Evolutionary conservation across 2,888 invertebrate species (phyloP).

Genomic region (Hoplodrina ambigua): DNA sequence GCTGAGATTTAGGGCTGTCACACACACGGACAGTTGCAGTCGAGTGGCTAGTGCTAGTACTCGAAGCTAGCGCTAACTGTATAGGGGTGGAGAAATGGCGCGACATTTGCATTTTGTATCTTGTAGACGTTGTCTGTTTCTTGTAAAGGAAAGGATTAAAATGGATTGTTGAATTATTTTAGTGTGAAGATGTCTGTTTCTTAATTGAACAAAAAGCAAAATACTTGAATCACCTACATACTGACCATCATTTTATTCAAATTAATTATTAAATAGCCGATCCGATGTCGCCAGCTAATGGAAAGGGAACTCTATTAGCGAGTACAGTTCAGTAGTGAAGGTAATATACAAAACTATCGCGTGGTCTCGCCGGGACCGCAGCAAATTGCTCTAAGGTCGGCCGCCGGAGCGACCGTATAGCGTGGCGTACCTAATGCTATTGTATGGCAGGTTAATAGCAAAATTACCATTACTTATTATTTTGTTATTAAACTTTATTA

Average conservation of each 20-base stretch:
- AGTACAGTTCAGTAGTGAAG: constrained; percentile 6
- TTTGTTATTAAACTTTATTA: background rate
- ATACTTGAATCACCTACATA: no score
- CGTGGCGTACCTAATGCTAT: background rate
- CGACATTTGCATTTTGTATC: constrained; percentile 59
- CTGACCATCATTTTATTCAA: no score
- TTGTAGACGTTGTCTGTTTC: constrained; percentile 32
- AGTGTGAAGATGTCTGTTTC: background rate
- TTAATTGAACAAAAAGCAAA: background rate
- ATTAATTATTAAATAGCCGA: no score
- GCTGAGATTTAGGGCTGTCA: constrained; percentile 56
- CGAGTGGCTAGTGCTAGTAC: constrained; percentile 54
- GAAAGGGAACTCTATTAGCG: constrained; percentile 22
- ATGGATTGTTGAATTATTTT: background rate
- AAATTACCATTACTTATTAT: background rate
- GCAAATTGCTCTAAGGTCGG: constrained; percentile 39
- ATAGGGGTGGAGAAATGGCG: constrained; percentile 38
- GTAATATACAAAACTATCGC: constrained; percentile 44
- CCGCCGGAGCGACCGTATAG: background rate
- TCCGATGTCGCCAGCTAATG: background rate
- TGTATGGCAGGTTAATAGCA: background rate
- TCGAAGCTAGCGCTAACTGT: constrained; percentile 35
- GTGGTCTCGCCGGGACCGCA: constrained; percentile 34
- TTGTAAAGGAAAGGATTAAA: constrained; percentile 25
- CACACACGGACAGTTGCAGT: constrained; percentile 51